phyloP scores from a whole-genome alignment of 2,888 invertebrate species.

The Eristalis intricaria region DNA sequence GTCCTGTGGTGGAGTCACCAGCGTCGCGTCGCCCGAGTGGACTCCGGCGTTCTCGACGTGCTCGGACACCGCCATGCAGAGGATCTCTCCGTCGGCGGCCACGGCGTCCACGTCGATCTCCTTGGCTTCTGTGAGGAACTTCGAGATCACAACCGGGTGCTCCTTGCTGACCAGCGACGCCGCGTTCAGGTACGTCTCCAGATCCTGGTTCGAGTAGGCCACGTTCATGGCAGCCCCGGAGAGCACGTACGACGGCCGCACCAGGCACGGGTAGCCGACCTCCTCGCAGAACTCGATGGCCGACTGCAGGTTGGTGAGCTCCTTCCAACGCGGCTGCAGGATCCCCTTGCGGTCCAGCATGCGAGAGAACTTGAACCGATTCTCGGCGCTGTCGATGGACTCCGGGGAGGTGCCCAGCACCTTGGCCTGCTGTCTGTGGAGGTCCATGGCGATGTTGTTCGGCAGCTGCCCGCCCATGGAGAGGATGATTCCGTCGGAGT shows the following conservation, averaged over 20 bases:
- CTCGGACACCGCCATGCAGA: conserved; percentile 99
- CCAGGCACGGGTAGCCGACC: conserved; percentile 98
- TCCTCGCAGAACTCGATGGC: conserved; percentile 95
- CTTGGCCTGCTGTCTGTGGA: conserved; percentile 93
- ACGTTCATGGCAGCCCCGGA: conserved; percentile 99
- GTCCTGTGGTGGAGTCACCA: conserved; percentile 99
- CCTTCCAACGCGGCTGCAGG: conserved; percentile 98
- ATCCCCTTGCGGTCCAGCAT: conserved; percentile 97
- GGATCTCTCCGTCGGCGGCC: conserved; percentile 94
- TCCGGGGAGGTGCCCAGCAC: conserved; percentile 98
- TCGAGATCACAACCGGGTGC: conserved; percentile 99
- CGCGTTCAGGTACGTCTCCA: conserved; percentile 95
- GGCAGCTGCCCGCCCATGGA: conserved; percentile 99
- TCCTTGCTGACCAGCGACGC: conserved; percentile 97
- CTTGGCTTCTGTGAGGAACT: conserved; percentile 98
- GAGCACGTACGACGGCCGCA: conserved; percentile 98
- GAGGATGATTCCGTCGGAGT: conserved; percentile 96
- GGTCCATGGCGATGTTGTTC: conserved; percentile 99
- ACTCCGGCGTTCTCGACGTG: conserved; percentile 99
- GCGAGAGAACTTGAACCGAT: conserved; percentile 98
- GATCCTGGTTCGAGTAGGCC: conserved; percentile 94
- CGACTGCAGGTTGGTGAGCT: conserved; percentile 93
- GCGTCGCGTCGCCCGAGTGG: conserved; percentile 98
- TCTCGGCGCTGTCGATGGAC: conserved; percentile 98
- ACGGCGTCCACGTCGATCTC: conserved; percentile 99